Evolutionary conservation across 2,888 invertebrate genomes (phyloP), one percentile per base, ranked within the genome.

Genomic region (Folsomia manolachei): DNA sequence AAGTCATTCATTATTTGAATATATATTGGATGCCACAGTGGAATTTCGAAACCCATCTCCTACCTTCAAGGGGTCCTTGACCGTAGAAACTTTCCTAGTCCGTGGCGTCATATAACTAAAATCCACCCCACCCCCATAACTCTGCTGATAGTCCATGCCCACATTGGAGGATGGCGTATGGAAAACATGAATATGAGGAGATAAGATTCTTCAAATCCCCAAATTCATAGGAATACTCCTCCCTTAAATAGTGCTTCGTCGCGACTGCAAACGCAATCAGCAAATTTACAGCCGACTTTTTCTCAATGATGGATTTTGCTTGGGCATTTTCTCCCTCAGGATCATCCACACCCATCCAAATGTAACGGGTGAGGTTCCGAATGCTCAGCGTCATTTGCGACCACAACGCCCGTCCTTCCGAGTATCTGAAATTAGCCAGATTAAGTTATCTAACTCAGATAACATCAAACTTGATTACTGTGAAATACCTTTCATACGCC

Each of bases 401-500:
- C 75, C 76, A 78, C 1, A 77, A 18, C 51, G 71, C 51, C 7
- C 76, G 61, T 23, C 63, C 63, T 60, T 67, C 67, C 53, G 67
- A 67, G 21, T 67, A 66, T 66, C 65, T 66, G 52, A 19, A 14
- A 25, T 24, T 19, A 14, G 2, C 23, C n/a, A n/a, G n/a, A n/a
- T n/a, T n/a, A n/a, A n/a, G n/a, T n/a, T n/a, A n/a, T n/a, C n/a
- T n/a, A n/a, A n/a, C n/a, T n/a, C n/a, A n/a, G n/a, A n/a, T n/a
- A n/a, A n/a, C n/a, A n/a, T n/a, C n/a, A n/a, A n/a, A n/a, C 25
- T 63, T 63, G 11, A 52, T n/a, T 7, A 70, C 56, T 24, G n/a
- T 39, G 4, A 39, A 9, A 39, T 75, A 78, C 73, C 78, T 69
- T 70, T 79, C 80, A 61, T 79, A 80, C 1, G 80, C 78, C 11